Conservation (phyloP, 2,113 vertebrate genomes). For the Phrynocephalus versicolor region DNA sequence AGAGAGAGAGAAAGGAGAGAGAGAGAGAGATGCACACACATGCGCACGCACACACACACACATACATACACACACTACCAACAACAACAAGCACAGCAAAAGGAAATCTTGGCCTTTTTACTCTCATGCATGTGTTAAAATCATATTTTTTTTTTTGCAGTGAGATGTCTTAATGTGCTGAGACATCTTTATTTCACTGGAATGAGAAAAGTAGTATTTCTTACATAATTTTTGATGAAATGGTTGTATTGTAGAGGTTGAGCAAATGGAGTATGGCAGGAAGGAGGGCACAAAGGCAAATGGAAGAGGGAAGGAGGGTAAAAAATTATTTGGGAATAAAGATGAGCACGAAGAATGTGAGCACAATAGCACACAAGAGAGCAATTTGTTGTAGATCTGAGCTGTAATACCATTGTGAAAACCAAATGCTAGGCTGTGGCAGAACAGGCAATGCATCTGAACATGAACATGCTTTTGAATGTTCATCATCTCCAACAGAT, state of each 20-base stretch:
- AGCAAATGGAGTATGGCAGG: neutral
- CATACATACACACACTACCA: no score
- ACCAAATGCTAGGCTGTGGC: neutral
- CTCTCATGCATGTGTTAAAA: no score
- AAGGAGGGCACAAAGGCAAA: neutral
- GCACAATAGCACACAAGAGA: neutral
- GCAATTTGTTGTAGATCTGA: neutral
- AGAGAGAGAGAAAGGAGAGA: no score
- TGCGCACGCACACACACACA: no score
- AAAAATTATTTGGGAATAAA: neutral
- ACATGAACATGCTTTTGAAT: neutral
- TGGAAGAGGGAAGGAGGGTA: neutral
- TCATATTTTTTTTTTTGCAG: no score
- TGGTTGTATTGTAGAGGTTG: neutral
- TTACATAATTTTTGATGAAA: neutral
- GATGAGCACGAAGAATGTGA: neutral
- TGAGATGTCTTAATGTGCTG: no score
- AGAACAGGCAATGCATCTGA: neutral
- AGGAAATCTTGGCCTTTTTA: no score
- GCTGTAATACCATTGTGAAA: neutral
- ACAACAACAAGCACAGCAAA: no score
- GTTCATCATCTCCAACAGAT: neutral
- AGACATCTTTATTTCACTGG: no score
- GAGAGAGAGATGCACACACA: no score
- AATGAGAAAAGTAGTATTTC: no score